phyloP scores from a whole-genome alignment of 2,797 vertebrate genomes.

The Alectoris magna region DNA sequence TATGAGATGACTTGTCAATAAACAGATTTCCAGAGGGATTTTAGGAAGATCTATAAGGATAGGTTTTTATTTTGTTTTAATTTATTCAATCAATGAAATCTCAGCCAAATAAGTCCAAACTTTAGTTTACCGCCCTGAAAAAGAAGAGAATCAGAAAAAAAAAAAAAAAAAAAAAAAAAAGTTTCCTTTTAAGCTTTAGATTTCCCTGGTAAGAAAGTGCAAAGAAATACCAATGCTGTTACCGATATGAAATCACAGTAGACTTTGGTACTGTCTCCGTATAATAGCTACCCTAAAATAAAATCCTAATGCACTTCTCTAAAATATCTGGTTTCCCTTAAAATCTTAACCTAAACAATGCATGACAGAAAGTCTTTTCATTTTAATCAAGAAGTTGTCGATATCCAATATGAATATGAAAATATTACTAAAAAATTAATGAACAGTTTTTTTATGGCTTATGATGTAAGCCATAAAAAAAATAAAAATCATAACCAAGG shows the following conservation, averaged over 20 bases:
- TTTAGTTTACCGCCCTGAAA: not conserved
- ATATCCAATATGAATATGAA: not conserved
- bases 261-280: not conserved
- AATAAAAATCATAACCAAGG: not conserved
- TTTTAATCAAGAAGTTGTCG: not conserved
- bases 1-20: not conserved
- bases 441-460: not conserved
- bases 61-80: not conserved
- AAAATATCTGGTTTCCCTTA: not conserved
- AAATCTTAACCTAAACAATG: not conserved
- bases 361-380: not conserved
- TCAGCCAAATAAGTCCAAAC: not conserved
- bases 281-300: not conserved
- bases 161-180: not conserved
- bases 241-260: not conserved
- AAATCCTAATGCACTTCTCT: not conserved
- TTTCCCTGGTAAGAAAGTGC: not conserved
- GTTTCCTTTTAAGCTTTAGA: not conserved
- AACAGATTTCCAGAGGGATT: not conserved
- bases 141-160: not conserved
- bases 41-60: not conserved
- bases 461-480: not conserved
- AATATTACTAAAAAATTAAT: slow-evolving; percentile 10
- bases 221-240: not conserved
- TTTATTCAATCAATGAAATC: not conserved